A percentile compares a stretch with the other conserved stretches of the same genome.
Conservation (phyloP, 1,140 invertebrate genomes). For the Amphibalanus amphitrite region DNA sequence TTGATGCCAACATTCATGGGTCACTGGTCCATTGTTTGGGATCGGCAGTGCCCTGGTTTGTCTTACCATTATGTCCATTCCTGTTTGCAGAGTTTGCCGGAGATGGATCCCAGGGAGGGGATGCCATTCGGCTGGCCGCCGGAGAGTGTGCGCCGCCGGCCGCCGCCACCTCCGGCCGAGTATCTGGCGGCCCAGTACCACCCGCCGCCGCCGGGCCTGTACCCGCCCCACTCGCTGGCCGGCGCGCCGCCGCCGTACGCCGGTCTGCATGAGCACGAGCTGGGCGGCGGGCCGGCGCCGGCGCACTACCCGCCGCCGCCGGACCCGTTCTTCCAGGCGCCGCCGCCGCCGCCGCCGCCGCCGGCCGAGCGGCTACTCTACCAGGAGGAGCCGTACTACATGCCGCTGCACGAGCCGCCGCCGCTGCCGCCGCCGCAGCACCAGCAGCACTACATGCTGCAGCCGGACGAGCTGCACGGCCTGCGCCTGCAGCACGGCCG, state of each 20-base stretch:
- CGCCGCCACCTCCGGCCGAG: no score
- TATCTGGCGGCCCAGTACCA: background rate
- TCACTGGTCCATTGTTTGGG: no score
- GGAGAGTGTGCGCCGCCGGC: background rate
- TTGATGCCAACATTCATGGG: no score
- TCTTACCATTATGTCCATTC: no score
- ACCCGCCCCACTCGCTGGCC: background rate
- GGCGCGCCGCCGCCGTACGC: no score
- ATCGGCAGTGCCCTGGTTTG: no score
- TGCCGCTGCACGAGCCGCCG: background rate
- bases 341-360: no score
- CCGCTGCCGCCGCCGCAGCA: background rate
- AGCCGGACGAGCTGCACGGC: background rate
- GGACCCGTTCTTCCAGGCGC: background rate
- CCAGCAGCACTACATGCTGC: background rate
- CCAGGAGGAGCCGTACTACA: background rate
- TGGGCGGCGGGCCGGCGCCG: background rate
- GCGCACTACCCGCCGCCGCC: background rate
- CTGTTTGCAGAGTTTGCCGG: no score
- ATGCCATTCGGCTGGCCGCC: background rate
- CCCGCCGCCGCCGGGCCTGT: background rate
- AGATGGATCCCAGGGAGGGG: no score
- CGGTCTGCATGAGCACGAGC: background rate
- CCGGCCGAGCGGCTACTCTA: background rate
- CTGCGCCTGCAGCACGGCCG: background rate